Base-by-base conservation (phyloP, 1,140 invertebrate species). In the Polypedilum vanderplanki region DNA sequence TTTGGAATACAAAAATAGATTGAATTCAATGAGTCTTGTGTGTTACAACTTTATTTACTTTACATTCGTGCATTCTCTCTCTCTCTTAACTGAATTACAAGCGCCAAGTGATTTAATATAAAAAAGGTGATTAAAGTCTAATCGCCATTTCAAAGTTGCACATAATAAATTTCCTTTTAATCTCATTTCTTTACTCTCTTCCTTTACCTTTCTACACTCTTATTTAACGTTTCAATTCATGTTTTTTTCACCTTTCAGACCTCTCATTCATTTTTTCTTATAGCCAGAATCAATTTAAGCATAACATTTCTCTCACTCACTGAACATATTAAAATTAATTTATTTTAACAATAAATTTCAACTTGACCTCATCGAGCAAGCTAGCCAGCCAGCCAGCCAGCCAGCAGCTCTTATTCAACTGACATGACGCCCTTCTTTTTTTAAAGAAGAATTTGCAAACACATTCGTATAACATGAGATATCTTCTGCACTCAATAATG, bases 141-240 rank as follows among this genome's bases (percentile, higher is more conserved):
- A 57, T 57, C 46, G 46, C 12, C 46, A 57, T 57, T 57, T 57
- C n/a, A 57, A 57, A 57, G 46, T 57, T 57, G 46, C 46, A 57
- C 46, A 57, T 57, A 57, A 57, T 57, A 57, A 57, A 57, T 57
- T 57, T 57, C n/a, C 46, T n/a, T 57, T n/a, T 57, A 57, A 57
- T 57, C 46, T 57, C 24, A 33, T 33, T 33, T 33, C 12, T 57
- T 3, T 57, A 15, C 41, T n/a, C 12, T n/a, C 46, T 57, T 57
- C 46, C 12, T 57, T 12, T 57, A 46, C 46, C 12, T 57, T 57
- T 4, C 3, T n/a, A n/a, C 46, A 57, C n/a, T n/a, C 12, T 57
- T 57, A n/a, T 15, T 57, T 33, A 33, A 33, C 24, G 24, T 3
- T 33, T 33, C 24, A 33, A 33, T 33, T 33, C 24, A 33, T 33